Base-by-base conservation (phyloP, 1,140 invertebrate species). In the Geopemphigus sp. region DNA sequence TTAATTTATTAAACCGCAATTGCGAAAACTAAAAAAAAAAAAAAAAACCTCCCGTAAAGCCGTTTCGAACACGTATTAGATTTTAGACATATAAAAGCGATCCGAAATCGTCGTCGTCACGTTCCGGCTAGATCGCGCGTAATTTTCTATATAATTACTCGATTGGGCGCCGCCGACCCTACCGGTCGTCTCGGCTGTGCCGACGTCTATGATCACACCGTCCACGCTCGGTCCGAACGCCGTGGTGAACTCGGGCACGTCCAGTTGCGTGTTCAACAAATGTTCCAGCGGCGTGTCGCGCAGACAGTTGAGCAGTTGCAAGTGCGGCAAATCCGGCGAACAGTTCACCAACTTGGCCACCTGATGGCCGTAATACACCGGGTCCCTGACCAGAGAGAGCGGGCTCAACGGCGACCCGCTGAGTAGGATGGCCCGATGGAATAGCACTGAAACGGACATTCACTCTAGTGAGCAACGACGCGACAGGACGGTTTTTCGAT, bases 361-460 rank as follows among this genome's bases (percentile, higher is more conserved):
- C 85, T 95, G 90, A 59, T 91, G 90, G 0, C 95, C 94, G 84
- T 96, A 96, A 83, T 91, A 90, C 76, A 92, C 90, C 0, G 96
- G 94, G 83, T 96, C 93, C 82, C 92, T 90, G 70, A 95, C 93
- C 81, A 97, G 86, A 0, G 96, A 96, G 94, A 94, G 97, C 0
- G 94, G 95, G 82, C 94, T 94, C 50, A 98, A 88, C 0, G 96
- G 96, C 22, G 96, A 96, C 0, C 97, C 97, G 29, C 94, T 96
- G 93, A 98, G 96, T 32, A 98, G 88, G 80, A 98, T 92, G 10
- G 94, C 95, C 82, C 95, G 91, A 85, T 97, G 94, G 86, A 98
- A 98, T 54, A 98, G 89, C 29, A 93, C 87, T 84, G 93, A 94
- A 24, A 24, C 45, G n/a, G n/a, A n/a, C n/a, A n/a, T n/a, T n/a